Conservation (phyloP, 2,113 vertebrate genomes). For the Pelecanoides urinatrix region DNA sequence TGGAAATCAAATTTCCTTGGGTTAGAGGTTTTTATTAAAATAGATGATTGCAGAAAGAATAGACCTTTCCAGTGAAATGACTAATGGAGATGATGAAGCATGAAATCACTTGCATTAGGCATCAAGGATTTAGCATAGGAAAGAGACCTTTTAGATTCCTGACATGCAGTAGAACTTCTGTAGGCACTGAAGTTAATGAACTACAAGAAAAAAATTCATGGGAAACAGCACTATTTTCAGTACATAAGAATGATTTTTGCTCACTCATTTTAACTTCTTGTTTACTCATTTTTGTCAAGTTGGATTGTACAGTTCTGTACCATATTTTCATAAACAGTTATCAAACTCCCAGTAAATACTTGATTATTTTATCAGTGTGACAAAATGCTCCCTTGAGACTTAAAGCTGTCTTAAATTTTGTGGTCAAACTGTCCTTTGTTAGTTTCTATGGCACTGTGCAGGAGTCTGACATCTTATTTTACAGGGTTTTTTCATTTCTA, state of each 20-base stretch:
- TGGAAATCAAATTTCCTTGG: neutral
- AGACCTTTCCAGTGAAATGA: neutral
- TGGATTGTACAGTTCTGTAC: neutral
- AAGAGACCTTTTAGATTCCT: neutral
- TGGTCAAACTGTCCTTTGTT: neutral
- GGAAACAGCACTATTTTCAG: neutral
- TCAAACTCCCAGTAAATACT: neutral
- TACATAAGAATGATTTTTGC: neutral
- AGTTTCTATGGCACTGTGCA: neutral
- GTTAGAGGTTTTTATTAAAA: neutral
- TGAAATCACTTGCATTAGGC: neutral
- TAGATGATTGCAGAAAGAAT: neutral
- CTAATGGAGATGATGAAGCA: neutral
- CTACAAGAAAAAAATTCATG: neutral
- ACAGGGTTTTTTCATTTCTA: neutral
- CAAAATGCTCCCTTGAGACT: neutral
- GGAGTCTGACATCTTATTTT: neutral
- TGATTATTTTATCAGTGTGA: neutral
- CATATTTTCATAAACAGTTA: neutral
- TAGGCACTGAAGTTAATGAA: neutral
- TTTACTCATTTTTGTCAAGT: neutral
- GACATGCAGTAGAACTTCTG: neutral
- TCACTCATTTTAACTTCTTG: neutral
- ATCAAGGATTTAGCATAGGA: neutral
- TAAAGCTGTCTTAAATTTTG: neutral